Base-by-base conservation (phyloP, 2,888 invertebrate species). In the Polydrusus cervinus region DNA sequence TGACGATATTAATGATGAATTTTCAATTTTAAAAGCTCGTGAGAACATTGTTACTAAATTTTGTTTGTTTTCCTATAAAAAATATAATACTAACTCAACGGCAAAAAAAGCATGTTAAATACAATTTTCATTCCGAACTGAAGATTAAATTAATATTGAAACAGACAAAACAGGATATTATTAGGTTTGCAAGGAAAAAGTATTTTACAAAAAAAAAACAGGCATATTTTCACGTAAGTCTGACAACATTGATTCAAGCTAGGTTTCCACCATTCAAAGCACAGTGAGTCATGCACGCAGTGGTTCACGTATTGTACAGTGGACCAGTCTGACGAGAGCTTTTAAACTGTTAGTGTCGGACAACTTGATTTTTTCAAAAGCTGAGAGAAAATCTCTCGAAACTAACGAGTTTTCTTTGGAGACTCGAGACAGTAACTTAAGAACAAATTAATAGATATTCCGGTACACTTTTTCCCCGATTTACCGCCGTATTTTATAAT, bases 241-340 rank as follows among this genome's bases (percentile, higher is more conserved):
- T 49, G 69, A 49, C 69, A 69, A 60, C 69, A n/a, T 18, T 11
- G 68, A 30, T 38, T 3, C 14, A 45, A 47, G 16, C 60, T 20
- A 43, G 69, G 47, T 51, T 69, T 69, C 61, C 69, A 69, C 69
- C 47, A 49, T 64, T 47, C 64, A 49, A 64, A 49, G 47, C 60
- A 69, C 61, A 73, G 72, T 73, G 72, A 73, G 67, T 73, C 72
- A 73, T 60, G 14, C 49, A 70, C 66, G 60, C 20, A 47, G 57
- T 73, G 72, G 67, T 66, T 57, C 60, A 45, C 34, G 53, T 38
- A 38, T 71, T 3, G 34, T 34, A 60, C 72, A 73, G 72, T 73
- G 72, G 72, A 66, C 72, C 72, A 73, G 67, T 67, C 66, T 43
- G 43, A 16, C 47, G 13, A 18, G 60, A 60, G 49, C 69, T 45